Conservation (phyloP, 1,140 invertebrate species). For the Cydia amplana region DNA sequence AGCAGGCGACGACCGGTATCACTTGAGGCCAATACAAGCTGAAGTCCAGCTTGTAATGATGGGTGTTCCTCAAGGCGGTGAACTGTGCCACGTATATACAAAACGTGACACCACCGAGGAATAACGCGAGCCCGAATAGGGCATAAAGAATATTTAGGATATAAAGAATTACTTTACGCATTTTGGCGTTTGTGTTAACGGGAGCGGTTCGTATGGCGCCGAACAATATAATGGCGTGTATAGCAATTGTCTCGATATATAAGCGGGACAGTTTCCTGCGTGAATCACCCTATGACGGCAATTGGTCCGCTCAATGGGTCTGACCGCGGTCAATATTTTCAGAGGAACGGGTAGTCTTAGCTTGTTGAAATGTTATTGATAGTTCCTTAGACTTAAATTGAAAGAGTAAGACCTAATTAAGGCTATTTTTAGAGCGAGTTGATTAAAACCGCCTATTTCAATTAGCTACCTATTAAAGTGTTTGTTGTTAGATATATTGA, state of each 20-base stretch:
- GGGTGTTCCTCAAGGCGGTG: constrained; percentile 34
- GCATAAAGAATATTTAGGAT: constrained; percentile 34
- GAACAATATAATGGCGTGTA: constrained; percentile 21
- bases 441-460: background rate
- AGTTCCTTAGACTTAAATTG: background rate
- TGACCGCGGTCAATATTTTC: constrained; percentile 19
- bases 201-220: background rate
- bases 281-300: constrained; percentile 2
- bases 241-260: constrained; percentile 5
- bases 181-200: background rate
- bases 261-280: constrained; percentile 5
- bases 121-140: constrained; percentile 23
- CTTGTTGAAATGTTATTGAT: background rate
- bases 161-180: constrained; percentile 13
- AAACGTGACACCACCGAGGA: constrained; percentile 31
- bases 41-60: constrained; percentile 32
- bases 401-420: background rate
- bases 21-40: constrained; percentile 38
- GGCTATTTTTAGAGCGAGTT: background rate
- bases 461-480: background rate
- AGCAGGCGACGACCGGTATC: constrained; percentile 34
- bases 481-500: too few relatives aligned
- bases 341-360: background rate
- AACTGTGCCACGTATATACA: constrained; percentile 35
- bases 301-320: constrained; percentile 4